Evolutionary conservation across 2,888 invertebrate species (phyloP).

Genomic region (Yponomeuta malinellus): DNA sequence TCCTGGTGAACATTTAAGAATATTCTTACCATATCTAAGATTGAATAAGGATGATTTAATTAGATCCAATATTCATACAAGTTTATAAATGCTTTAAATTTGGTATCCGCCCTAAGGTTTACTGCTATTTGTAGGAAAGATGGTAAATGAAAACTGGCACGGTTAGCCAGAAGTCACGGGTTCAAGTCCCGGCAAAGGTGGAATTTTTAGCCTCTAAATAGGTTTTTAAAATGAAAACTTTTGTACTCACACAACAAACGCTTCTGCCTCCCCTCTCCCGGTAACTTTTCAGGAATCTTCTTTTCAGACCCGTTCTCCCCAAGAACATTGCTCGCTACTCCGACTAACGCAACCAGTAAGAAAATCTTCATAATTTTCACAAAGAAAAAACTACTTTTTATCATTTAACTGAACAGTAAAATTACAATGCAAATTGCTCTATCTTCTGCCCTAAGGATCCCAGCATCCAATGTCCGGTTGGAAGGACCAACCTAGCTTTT

Average conservation of each 20-base stretch:
- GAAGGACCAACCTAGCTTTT: slow-evolving; percentile 59
- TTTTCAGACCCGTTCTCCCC: slow-evolving; percentile 21
- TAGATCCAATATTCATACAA: too few species aligned
- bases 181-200: too few species aligned
- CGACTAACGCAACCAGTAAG: background rate
- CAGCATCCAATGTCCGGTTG: slow-evolving; percentile 64
- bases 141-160: background rate
- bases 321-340: slow-evolving; percentile 4
- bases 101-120: too few species aligned
- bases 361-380: slow-evolving; percentile 8
- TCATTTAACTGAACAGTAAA: background rate
- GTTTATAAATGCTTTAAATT: too few species aligned
- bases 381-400: background rate
- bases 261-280: slow-evolving; percentile 37
- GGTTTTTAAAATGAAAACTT: too few species aligned
- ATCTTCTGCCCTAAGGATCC: slow-evolving; percentile 16
- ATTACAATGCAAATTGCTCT: background rate
- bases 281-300: slow-evolving; percentile 20
- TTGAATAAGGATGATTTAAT: too few species aligned
- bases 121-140: background rate
- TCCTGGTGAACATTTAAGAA: too few species aligned
- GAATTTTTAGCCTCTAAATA: too few species aligned
- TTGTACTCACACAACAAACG: slow-evolving; percentile 51
- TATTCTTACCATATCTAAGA: too few species aligned
- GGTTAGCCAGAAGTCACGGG: too few species aligned